Evolutionary conservation across 37 sponge, comb jelly and placozoan species (phyloP).

Genomic region (Ephydatia muelleri): DNA sequence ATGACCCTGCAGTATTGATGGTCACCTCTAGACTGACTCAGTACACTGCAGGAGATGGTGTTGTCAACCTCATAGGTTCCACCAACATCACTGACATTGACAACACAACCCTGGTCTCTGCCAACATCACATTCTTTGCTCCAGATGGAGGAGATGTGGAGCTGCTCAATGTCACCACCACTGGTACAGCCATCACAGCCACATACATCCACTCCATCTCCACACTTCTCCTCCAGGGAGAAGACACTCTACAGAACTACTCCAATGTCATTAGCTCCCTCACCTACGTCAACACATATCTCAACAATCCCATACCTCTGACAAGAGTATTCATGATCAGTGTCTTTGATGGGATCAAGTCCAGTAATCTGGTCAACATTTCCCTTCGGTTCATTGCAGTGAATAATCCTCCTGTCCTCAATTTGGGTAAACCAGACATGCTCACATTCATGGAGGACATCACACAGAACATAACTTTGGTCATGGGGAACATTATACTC

Average conservation of each 20-base stretch:
- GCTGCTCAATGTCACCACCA: slow-evolving; percentile 29
- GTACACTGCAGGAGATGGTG: slow-evolving; percentile 51
- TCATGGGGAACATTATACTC: slow-evolving; percentile 16
- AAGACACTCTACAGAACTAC: slow-evolving; percentile 45
- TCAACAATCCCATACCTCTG: slow-evolving; percentile 31
- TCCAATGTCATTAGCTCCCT: slow-evolving; percentile 30
- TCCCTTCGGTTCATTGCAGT: slow-evolving; percentile 43
- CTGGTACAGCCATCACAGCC: slow-evolving; percentile 15
- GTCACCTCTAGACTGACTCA: background rate
- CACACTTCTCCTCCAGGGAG: slow-evolving; percentile 41
- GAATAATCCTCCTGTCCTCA: slow-evolving; percentile 66
- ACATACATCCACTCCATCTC: background rate
- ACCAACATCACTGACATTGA: slow-evolving; percentile 53
- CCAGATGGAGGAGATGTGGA: slow-evolving; percentile 39
- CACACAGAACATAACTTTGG: background rate
- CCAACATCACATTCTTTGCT: slow-evolving; percentile 28
- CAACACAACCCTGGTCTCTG: slow-evolving; percentile 38
- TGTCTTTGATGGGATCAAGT: slow-evolving; percentile 47
- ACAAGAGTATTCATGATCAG: slow-evolving; percentile 40
- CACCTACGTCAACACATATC: slow-evolving; percentile 33
- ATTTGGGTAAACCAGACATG: slow-evolving; percentile 25
- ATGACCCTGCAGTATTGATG: slow-evolving; percentile 49
- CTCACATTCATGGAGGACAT: slow-evolving; percentile 54
- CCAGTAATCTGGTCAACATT: slow-evolving; percentile 10
- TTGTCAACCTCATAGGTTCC: slow-evolving; percentile 3